Evolutionary conservation across 2,797 vertebrate species (phyloP), one percentile per base, ranked within the genome.

Genomic region (Oreonectes daqikongensis): DNA sequence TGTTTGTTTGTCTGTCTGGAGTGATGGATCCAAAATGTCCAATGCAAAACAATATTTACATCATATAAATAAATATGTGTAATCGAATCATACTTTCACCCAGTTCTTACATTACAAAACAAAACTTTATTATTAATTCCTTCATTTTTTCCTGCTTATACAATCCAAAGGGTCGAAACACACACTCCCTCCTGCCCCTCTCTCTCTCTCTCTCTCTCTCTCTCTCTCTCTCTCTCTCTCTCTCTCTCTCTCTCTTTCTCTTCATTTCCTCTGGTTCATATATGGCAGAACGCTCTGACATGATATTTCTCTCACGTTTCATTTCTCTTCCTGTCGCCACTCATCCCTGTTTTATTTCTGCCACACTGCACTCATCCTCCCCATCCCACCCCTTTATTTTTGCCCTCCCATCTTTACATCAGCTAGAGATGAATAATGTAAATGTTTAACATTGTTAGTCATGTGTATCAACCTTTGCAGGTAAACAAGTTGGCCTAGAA

Each of bases 261-360:
- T 66, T 73, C 66, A 61, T 78, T 50, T 80, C 46, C 42, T n/a
- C 30, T 30, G 48, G 22, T 61, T 52, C 69, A 68, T 77, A 64
- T 44, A 60, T 78, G 72, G 69, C 48, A 35, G 50, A 53, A 55
- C 64, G 26, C n/a, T 71, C 59, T 71, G 70, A 78, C 69, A 63
- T 72, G 63, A 77, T 82, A 72, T 77, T 82, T 82, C 69, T 71
- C 67, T 81, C 79, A 76, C 7, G 32, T 35, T 35, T 35, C 8
- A 35, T 35, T 57, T 70, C 70, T 77, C 59, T n/a, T 32, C 44
- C 64, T 77, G 72, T 81, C 57, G 22, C 35, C 50, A 52, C 26
- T 59, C 52, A 68, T 50, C 46, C 17, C 61, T 35, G 11, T 61
- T 69, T 70, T 42, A 48, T 63, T 70, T 69, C 32, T 32, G 5